Evolutionary conservation across 2,113 vertebrate genomes (phyloP).

Genomic region (Uria lomvia): DNA sequence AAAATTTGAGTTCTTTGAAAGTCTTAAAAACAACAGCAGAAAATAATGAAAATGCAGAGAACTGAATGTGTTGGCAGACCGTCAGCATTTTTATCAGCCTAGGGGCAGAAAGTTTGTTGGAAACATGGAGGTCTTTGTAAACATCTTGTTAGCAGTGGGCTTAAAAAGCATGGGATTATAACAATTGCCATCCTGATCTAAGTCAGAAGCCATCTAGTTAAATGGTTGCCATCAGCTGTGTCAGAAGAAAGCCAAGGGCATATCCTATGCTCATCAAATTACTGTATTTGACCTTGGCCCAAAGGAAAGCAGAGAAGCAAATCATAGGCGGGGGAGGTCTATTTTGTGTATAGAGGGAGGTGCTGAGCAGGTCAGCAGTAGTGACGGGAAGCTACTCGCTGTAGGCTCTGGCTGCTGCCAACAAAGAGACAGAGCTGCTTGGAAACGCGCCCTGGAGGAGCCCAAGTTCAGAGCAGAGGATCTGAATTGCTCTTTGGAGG

Average conservation of each 20-base stretch:
- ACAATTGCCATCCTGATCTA: background rate
- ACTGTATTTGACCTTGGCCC: background rate
- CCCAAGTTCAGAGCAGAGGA: background rate
- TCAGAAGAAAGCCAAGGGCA: background rate
- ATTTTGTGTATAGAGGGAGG: background rate
- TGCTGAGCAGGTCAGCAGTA: rapidly evolving
- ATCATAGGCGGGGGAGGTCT: rapidly evolving
- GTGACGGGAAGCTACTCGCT: rapidly evolving
- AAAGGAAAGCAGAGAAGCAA: background rate
- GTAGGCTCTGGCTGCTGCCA: background rate
- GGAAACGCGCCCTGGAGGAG: background rate
- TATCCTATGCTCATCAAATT: background rate
- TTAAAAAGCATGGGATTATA: background rate
- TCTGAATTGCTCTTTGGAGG: background rate
- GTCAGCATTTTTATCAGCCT: background rate
- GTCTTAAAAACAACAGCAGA: background rate
- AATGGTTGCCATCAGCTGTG: background rate
- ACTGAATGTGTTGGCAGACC: background rate
- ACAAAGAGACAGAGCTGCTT: background rate
- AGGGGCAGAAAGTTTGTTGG: background rate
- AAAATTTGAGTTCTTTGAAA: background rate
- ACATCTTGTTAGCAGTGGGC: background rate
- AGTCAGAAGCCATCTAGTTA: background rate
- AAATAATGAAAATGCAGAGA: background rate
- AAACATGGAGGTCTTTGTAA: background rate